Conservation (phyloP, 2,113 vertebrate species). For the Camarhynchus parvulus region DNA sequence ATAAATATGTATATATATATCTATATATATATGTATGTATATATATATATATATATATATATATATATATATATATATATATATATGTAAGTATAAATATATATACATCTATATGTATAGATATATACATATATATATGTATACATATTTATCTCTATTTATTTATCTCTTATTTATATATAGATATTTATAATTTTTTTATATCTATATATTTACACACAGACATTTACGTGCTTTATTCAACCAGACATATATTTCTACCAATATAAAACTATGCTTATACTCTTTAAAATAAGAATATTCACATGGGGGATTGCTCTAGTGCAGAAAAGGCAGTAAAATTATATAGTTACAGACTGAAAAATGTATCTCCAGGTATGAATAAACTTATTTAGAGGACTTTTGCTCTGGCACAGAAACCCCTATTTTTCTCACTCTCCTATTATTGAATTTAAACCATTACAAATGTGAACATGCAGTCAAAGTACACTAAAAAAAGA, state of each 20-base stretch:
- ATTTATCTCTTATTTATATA: background rate
- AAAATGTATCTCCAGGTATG: background rate
- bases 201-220: background rate
- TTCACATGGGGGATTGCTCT: background rate
- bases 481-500: background rate
- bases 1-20: background rate
- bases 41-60: background rate
- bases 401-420: background rate
- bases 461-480: background rate
- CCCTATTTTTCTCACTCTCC: background rate
- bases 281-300: background rate
- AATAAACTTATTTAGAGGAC: background rate
- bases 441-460: background rate
- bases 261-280: background rate
- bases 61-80: background rate
- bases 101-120: background rate
- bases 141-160: no score
- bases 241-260: background rate
- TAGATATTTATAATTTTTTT: background rate
- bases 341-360: background rate
- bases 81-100: background rate
- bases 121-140: background rate
- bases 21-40: background rate
- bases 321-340: conserved; percentile 27
- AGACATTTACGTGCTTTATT: background rate